Evolutionary conservation across 2,113 vertebrate genomes (phyloP), one percentile per base, ranked within the genome.

Genomic region (Malurus cyaneus): DNA sequence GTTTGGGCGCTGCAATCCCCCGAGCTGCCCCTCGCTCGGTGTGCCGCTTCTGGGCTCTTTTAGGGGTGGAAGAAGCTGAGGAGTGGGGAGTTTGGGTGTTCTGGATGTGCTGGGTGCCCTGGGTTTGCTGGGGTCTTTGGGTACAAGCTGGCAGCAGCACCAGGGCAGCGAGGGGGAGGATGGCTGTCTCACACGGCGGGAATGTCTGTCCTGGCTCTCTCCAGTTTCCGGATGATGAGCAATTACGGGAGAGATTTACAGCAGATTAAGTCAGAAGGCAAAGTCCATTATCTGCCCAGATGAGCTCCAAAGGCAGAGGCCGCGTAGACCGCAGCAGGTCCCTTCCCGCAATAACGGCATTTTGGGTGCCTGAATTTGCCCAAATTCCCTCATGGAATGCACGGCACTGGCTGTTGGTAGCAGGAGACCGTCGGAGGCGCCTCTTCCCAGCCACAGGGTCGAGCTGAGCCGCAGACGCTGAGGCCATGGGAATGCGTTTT

Each of bases 181-280:
- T 0, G 9, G 56, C 64, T 42, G 32, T 14, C 23, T 79, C 31
- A 12, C 73, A n/a, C 4, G 8, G 62, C 2, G 36, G 31, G 36
- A 80, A 54, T 6, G n/a, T 64, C 60, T 12, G 79, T 5, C 85
- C 85, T 36, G 60, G 50, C 28, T 88, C 39, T 5, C 69, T 66
- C 60, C 0, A 80, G 69, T 80, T 95, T 94, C 62, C 7, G n/a
- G 71, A 61, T 86, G 76, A 94, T 83, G 65, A 94, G 94, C 88
- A 88, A 91, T 95, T 94, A 84, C 19, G 49, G 59, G 60, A 88
- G 89, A 72, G 93, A 86, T 94, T 94, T 93, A 70, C 74, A 80
- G 93, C 42, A 96, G 96, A 92, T 95, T 90, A 94, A 93, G 90
- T 71, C 88, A 26, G 26, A 60, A 95, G 69, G 92, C 89, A 73